These are phyloP conservation scores for Tragelaphus strepsiceros DNA, from an alignment of 2,113 vertebrate genomes.

Conservation along the genomic window DNA sequence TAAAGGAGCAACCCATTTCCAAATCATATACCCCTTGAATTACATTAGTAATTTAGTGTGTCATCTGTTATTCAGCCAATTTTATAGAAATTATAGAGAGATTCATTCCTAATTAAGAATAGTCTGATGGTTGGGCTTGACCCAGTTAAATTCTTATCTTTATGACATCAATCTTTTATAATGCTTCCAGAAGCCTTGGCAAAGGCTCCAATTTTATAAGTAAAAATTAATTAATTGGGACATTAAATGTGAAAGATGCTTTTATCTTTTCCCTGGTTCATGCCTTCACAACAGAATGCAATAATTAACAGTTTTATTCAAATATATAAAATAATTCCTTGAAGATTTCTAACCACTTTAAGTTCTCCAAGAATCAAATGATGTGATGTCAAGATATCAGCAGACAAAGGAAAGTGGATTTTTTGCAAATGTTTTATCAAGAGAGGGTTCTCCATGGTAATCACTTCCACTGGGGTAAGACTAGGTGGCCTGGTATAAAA, in stretches of 20 bases:
- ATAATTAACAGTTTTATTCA: slow-evolving; percentile 71
- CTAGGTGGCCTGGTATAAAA: neutral
- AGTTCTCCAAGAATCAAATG: slow-evolving; percentile 40
- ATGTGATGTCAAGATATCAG: neutral
- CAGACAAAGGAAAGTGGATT: neutral
- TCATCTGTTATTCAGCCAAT: slow-evolving; percentile 66
- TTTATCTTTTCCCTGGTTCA: slow-evolving; percentile 71
- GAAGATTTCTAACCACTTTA: slow-evolving; percentile 52
- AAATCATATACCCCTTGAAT: slow-evolving; percentile 47
- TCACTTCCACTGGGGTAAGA: neutral
- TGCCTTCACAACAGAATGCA: slow-evolving; percentile 73
- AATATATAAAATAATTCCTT: slow-evolving; percentile 67
- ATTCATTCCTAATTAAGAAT: slow-evolving; percentile 75
- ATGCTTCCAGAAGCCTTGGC: slow-evolving; percentile 67
- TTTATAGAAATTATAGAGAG: slow-evolving; percentile 73
- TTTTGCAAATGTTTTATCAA: neutral
- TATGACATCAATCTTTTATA: slow-evolving; percentile 75
- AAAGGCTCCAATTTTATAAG: slow-evolving; percentile 65
- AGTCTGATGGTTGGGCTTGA: slow-evolving; percentile 69
- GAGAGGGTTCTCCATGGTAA: neutral
- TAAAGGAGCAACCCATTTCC: neutral
- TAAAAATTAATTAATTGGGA: slow-evolving; percentile 78
- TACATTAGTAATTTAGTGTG: slow-evolving; percentile 47
- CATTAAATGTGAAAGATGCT: slow-evolving; percentile 75
- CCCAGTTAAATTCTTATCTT: slow-evolving; percentile 76